These are phyloP conservation scores for Microctenopoma stevenorrisi DNA, from an alignment of 2,797 vertebrate genomes.

Conservation along the genomic window DNA sequence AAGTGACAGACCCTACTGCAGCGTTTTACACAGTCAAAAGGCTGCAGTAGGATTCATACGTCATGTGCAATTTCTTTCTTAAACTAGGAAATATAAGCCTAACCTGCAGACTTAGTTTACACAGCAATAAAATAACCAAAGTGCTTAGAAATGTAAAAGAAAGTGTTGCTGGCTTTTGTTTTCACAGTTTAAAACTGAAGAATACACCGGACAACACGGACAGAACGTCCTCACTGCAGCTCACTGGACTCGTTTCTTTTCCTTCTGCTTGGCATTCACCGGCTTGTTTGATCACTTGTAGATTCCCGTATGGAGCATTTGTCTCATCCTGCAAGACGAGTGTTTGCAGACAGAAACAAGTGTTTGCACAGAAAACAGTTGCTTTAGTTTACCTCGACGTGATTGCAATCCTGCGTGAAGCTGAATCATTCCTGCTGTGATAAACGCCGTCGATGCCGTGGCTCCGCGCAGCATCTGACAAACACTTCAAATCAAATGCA, in stretches of 20 bases:
- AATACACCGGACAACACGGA: conserved; percentile 37
- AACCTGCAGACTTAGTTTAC: neutral
- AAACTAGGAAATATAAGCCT: conserved; percentile 3
- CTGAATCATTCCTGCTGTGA: neutral
- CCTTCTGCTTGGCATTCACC: too few relatives aligned
- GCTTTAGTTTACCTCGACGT: conserved; percentile 6
- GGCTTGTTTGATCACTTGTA: conserved; percentile 9
- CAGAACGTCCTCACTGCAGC: conserved; percentile 15
- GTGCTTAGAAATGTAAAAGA: neutral
- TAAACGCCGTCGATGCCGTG: neutral
- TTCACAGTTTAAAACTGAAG: conserved; percentile 12
- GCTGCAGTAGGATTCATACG: neutral
- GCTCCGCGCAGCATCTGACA: neutral
- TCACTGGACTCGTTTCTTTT: conserved; percentile 7
- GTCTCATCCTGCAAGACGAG: neutral
- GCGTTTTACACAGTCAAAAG: neutral
- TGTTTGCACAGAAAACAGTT: conserved; percentile 5
- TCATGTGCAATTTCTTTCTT: neutral
- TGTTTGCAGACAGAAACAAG: conserved; percentile 11
- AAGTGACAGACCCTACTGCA: neutral
- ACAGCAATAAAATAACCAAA: neutral
- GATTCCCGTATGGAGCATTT: neutral
- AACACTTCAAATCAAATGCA: conserved; percentile 17
- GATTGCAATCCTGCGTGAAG: conserved; percentile 7
- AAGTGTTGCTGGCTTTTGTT: conserved; percentile 11